Percentiles rank a stretch among this genome's conserved stretches.
These are phyloP conservation scores for Nemoura dubitans DNA, from an alignment of 2,888 invertebrate genomes.

Conservation along the genomic window DNA sequence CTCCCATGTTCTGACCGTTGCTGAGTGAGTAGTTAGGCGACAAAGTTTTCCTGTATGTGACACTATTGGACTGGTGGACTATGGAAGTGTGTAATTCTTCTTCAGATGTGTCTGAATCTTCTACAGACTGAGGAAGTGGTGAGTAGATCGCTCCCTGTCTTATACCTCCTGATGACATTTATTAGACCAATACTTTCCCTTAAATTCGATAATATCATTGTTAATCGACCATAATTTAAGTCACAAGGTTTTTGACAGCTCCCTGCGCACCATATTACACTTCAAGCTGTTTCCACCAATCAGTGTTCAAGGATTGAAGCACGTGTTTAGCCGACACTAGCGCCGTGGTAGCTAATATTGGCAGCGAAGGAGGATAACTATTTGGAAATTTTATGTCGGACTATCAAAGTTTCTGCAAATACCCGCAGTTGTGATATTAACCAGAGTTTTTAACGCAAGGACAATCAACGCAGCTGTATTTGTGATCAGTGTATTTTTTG, in stretches of 20 bases:
- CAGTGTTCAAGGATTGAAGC: not conserved
- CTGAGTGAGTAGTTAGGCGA: slow-evolving; percentile 42
- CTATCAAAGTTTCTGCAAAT: not conserved
- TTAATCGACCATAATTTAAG: not conserved
- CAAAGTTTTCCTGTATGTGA: slow-evolving; percentile 45
- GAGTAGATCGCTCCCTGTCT: slow-evolving; percentile 66
- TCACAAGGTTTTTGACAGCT: not conserved
- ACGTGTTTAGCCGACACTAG: not conserved
- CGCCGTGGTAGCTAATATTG: not conserved
- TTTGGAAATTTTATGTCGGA: not conserved
- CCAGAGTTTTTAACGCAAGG: not conserved
- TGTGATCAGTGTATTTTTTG: not conserved
- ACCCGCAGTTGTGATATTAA: not conserved
- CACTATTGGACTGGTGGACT: slow-evolving; percentile 43
- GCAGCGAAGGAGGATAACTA: not conserved
- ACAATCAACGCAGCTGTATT: not conserved
- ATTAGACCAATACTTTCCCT: slow-evolving; percentile 15
- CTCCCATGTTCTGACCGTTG: slow-evolving; percentile 50
- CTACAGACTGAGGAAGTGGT: slow-evolving; percentile 78
- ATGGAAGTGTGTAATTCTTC: slow-evolving; percentile 60
- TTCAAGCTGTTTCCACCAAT: not conserved
- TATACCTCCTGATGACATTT: slow-evolving; percentile 50
- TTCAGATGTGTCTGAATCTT: slow-evolving; percentile 82
- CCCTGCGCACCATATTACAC: not conserved
- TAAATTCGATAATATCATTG: not conserved